Evolutionary conservation across 2,888 invertebrate species (phyloP), one percentile per base, ranked within the genome.

Genomic region (Chloromyia formosa): DNA sequence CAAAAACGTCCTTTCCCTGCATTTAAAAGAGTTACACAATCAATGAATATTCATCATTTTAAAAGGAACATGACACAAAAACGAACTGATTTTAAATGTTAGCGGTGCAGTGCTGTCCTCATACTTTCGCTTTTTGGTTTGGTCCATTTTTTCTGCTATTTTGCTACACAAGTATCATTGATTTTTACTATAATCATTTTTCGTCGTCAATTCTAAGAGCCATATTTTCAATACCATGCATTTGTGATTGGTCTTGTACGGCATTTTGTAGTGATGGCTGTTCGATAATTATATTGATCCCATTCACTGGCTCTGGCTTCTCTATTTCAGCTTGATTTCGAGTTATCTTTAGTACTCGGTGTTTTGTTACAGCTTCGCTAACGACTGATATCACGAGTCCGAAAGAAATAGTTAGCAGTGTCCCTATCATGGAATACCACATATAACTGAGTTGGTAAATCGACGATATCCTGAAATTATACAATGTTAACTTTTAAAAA

Each of bases 391-490:
- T 90, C 1, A 90, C 73, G 58, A 93, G 84, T 0, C 96, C 96
- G 12, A 93, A 86, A 12, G 93, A 80, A 23, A 95, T 85, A 0
- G 94, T 94, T 0, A 91, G 86, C 2, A 90, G 78, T 79, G 92
- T 92, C 2, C 96, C 95, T 74, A 95, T 89, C 72, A 90, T 90
- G 7, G 95, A 94, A 85, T 95, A 96, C 95, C 96, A 96, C 81
- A 96, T 89, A 83, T 96, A 96, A 40, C 94, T 94, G 73, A 95
- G 86, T n/a, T 90, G 88, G 82, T 92, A 94, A 75, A 94, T 83
- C 82, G 88, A 85, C 81, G 83, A 83, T 12, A 83, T 81, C 1
- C 84, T 85, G 77, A 7, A 27, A 68, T 49, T 49, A 12, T 3
- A n/a, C 49, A 49, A 49, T 49, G 1, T 49, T 49, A n/a, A 49